Conservation (phyloP, 2,113 vertebrate species). For the Xerus inauris region DNA sequence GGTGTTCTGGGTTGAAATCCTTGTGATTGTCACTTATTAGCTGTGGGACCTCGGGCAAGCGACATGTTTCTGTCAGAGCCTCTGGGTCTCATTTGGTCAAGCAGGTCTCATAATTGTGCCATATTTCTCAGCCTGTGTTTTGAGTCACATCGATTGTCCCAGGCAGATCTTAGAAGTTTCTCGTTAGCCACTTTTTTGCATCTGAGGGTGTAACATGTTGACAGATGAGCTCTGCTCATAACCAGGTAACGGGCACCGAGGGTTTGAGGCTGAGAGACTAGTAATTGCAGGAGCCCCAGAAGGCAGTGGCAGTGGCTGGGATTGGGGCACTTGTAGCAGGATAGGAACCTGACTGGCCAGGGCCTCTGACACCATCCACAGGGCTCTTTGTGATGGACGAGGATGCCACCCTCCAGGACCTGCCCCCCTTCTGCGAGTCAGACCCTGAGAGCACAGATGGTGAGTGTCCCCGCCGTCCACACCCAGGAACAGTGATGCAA, state of each 20-base stretch:
- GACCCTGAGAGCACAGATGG: slow-evolving; percentile 82
- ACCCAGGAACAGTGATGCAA: accelerated
- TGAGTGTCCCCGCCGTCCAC: neutral
- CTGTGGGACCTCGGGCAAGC: neutral
- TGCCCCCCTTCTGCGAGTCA: slow-evolving; percentile 79
- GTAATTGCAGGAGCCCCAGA: neutral
- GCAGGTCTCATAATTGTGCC: neutral
- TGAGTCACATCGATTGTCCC: neutral
- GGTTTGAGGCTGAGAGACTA: neutral
- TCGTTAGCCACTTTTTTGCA: neutral
- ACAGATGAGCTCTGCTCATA: neutral
- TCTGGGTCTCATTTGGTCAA: neutral
- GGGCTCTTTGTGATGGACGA: slow-evolving; percentile 96
- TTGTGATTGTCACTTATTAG: neutral
- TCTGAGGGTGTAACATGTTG: neutral
- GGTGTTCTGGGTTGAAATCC: neutral
- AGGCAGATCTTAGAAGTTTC: neutral
- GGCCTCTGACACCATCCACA: slow-evolving; percentile 57
- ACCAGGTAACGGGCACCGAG: neutral
- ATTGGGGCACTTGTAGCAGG: accelerated
- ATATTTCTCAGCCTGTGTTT: neutral
- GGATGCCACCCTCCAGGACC: slow-evolving; percentile 90
- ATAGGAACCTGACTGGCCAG: accelerated
- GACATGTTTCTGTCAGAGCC: neutral
- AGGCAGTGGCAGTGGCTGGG: accelerated